Evolutionary conservation across 2,113 vertebrate species (phyloP).

Genomic region (Daboia siamensis): DNA sequence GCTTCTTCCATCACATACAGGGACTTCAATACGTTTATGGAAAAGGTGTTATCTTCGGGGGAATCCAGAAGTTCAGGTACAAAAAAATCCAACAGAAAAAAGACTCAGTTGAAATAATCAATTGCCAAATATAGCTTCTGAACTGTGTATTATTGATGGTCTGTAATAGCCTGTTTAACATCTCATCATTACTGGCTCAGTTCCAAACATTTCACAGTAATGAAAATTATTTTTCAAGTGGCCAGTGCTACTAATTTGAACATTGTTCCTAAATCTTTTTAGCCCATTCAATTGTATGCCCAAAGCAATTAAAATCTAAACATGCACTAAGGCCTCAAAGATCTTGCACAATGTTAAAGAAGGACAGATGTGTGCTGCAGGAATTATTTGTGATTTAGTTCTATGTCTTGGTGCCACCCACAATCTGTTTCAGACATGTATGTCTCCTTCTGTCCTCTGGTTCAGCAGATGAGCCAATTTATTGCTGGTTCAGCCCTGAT

Average conservation of each 20-base stretch:
- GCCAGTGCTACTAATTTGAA: not conserved
- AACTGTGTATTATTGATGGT: not conserved
- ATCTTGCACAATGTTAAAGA: not conserved
- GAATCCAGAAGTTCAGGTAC: conserved; percentile 83
- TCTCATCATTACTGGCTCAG: too few species aligned
- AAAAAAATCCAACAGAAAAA: not conserved
- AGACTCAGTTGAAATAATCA: not conserved
- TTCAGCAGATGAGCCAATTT: not conserved
- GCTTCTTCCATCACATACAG: conserved; percentile 77
- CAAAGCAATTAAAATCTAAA: not conserved
- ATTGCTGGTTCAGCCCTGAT: not conserved
- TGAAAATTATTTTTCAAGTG: not conserved
- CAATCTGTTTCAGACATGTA: not conserved
- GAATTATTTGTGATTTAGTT: not conserved
- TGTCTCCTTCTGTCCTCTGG: not conserved
- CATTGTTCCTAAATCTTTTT: not conserved
- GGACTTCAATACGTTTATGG: conserved; percentile 85
- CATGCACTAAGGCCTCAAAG: not conserved
- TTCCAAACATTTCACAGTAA: not conserved
- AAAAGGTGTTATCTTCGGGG: conserved; percentile 87
- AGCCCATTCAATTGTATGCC: not conserved
- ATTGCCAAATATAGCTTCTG: not conserved
- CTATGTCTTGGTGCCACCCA: not conserved
- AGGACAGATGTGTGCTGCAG: too few species aligned
- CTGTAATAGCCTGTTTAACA: not conserved